A percentile compares a stretch with the other conserved stretches of the same genome.
phyloP scores from a whole-genome alignment of 2,797 vertebrate genomes.

The Cuniculus paca region DNA sequence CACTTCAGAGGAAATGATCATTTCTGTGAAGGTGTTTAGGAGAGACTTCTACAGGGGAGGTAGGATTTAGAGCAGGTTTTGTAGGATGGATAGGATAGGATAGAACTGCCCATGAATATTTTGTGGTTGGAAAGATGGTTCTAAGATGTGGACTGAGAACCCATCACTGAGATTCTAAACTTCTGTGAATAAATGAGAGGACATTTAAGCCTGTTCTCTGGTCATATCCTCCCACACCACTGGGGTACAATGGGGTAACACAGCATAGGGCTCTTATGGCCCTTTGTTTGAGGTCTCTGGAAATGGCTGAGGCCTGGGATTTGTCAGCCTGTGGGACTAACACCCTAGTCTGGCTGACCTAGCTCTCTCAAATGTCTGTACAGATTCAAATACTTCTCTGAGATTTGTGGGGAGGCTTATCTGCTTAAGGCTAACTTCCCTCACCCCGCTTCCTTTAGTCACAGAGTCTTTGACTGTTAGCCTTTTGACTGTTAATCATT shows the following conservation, averaged over 20 bases:
- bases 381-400: background rate
- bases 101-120: background rate
- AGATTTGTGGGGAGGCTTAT: background rate
- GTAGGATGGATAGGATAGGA: background rate
- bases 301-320: background rate
- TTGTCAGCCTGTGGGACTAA: background rate
- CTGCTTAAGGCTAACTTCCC: background rate
- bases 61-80: background rate
- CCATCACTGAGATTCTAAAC: background rate
- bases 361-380: background rate
- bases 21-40: background rate
- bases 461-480: background rate
- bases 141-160: background rate
- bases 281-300: background rate
- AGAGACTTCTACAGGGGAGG: background rate
- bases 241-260: no score
- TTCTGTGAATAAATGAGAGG: background rate
- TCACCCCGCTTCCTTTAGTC: background rate
- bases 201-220: background rate
- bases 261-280: background rate
- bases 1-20: background rate
- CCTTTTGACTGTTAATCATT: background rate
- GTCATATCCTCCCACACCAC: rapidly evolving
- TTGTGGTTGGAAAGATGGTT: background rate
- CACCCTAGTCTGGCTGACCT: background rate